These are phyloP conservation scores for Hyperopisus bebe DNA, from an alignment of 2,113 vertebrate species.

Conservation along the genomic window DNA sequence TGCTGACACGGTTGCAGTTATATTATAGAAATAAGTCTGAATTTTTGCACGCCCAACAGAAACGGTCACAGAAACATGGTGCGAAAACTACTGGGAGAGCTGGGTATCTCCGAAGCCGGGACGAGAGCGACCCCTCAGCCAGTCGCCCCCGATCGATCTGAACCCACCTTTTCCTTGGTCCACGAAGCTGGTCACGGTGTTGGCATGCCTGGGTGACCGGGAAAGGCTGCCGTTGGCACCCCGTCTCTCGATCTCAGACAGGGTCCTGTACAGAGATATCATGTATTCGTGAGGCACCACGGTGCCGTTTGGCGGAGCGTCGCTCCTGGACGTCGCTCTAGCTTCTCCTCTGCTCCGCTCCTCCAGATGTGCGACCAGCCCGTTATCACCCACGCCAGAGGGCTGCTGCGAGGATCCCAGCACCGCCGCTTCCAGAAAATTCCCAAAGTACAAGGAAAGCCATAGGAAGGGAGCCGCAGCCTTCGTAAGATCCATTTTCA, in stretches of 20 bases:
- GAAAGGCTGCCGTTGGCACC: conserved; percentile 33
- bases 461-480: conserved; percentile 49
- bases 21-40: background rate
- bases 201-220: conserved; percentile 46
- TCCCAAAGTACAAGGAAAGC: conserved; percentile 41
- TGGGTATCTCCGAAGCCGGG: background rate
- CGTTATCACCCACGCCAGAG: conserved; percentile 35
- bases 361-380: conserved; percentile 56
- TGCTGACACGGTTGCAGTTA: background rate
- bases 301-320: conserved; percentile 47
- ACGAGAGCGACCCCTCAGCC: background rate
- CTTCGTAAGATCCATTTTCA: conserved; percentile 63
- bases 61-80: background rate
- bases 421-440: conserved; percentile 37
- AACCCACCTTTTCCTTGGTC: conserved; percentile 61
- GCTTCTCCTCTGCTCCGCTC: conserved; percentile 29
- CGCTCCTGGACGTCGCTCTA: conserved; percentile 23
- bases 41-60: background rate
- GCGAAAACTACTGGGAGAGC: background rate
- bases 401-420: conserved; percentile 34
- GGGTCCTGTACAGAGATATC: conserved; percentile 68
- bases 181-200: conserved; percentile 75
- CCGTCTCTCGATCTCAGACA: conserved; percentile 49
- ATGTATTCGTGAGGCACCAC: conserved; percentile 74
- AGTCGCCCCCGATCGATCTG: background rate